These are phyloP conservation scores for Octopus sinensis DNA, from an alignment of 1,140 invertebrate genomes.

Conservation along the genomic window DNA sequence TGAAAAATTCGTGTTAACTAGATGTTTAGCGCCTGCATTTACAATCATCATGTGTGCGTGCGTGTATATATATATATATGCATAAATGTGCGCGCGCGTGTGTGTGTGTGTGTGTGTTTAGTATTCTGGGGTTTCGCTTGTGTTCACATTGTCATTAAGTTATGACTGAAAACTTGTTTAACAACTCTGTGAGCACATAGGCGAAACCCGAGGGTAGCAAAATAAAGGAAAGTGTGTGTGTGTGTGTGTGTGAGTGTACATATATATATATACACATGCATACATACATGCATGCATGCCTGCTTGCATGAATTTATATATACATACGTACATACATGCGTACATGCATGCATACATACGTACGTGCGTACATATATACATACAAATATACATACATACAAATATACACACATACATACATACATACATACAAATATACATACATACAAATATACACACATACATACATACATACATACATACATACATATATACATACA, in stretches of 20 bases:
- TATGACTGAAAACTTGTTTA: too few relatives aligned
- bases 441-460: neutral
- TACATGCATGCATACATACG: neutral
- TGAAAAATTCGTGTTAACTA: too few relatives aligned
- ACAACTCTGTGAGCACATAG: too few relatives aligned
- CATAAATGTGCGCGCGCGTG: neutral
- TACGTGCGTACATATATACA: neutral
- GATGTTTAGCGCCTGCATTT: too few relatives aligned
- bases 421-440: neutral
- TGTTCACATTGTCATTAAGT: too few relatives aligned
- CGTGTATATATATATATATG: neutral
- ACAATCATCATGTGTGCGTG: too few relatives aligned
- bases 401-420: neutral
- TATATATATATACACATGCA: neutral
- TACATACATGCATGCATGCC: neutral
- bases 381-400: neutral
- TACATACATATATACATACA: neutral
- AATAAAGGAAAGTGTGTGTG: neutral
- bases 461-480: neutral
- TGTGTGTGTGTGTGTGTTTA: neutral
- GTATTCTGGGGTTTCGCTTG: too few relatives aligned
- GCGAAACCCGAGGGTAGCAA: too few relatives aligned
- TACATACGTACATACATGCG: neutral
- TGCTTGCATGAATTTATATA: neutral
- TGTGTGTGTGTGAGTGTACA: neutral